Evolutionary conservation across 2,888 invertebrate species (phyloP), one percentile per base, ranked within the genome.

Genomic region (Dorcus parallelipipedus): DNA sequence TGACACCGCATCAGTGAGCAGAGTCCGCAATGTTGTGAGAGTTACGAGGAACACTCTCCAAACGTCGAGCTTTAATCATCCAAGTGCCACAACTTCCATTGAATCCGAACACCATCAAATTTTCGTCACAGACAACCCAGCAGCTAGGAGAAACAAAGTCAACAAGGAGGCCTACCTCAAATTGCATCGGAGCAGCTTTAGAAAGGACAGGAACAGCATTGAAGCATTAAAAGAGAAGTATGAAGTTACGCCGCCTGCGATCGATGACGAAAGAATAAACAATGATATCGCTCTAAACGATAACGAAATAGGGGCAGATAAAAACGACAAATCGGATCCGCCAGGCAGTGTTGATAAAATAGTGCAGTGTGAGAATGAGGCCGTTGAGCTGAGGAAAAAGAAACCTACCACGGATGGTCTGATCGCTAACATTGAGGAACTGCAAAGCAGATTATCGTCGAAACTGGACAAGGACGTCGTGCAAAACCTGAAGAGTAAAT

Each of bases 401-500:
- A 33, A 33, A 33, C 26, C 6, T 33, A 7, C 7, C 0, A 33
- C 26, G 26, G 26, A 33, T 7, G 6, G 26, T 33, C 1, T 6
- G 7, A 59, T 45, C 8, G 50, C 54, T 1, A 58, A 63, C 8
- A 61, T 60, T 9, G 60, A 59, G 52, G 58, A 55, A 45, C 40
- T 58, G 9, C 64, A 64, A 59, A 62, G 41, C 48, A 63, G 56
- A 54, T 56, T 56, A 33, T 53, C 59, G 2, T 48, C 67, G 6
- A 73, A 69, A 66, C 56, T 65, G 20, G 66, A 63, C 47, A 55
- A 54, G 48, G 66, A 64, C 20, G 65, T 67, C n/a, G 65, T 68
- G 38, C 66, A 66, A 52, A 57, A 63, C 40, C 57, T 70, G 17
- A 67, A 62, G 59, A 62, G 49, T 49, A 73, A 71, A 61, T 73